Evolutionary conservation across 1,140 invertebrate genomes (phyloP).

Genomic region (Drosophila rhopaloa): DNA sequence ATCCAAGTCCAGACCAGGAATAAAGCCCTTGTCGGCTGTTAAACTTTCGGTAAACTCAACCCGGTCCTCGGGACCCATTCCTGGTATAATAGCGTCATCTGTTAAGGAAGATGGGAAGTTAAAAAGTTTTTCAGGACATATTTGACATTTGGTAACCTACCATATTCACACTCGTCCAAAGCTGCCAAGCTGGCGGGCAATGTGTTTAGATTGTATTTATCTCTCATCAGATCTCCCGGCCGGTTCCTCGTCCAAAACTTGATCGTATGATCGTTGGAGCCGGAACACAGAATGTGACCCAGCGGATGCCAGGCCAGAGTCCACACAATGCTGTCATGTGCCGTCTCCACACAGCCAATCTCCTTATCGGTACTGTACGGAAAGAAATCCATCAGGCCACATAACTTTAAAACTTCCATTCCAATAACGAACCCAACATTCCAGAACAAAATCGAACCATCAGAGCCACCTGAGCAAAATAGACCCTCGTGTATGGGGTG

Average conservation of each 20-base stretch:
- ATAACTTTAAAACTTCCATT: background rate
- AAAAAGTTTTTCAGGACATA: too few species aligned
- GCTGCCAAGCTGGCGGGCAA: slow-evolving; percentile 90
- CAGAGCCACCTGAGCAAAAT: slow-evolving; percentile 98
- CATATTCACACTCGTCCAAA: slow-evolving; percentile 90
- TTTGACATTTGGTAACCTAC: slow-evolving; percentile 70
- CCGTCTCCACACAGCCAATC: slow-evolving; percentile 98
- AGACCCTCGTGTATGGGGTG: slow-evolving; percentile 98
- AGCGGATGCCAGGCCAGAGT: slow-evolving; percentile 99
- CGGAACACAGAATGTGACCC: slow-evolving; percentile 98
- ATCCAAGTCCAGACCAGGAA: slow-evolving; percentile 95
- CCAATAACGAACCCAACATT: slow-evolving; percentile 92
- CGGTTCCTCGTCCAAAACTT: slow-evolving; percentile 99
- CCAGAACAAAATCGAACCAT: slow-evolving; percentile 99
- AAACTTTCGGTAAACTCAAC: slow-evolving; percentile 87
- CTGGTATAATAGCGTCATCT: slow-evolving; percentile 94
- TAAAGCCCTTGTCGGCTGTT: slow-evolving; percentile 87
- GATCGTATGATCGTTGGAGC: slow-evolving; percentile 98
- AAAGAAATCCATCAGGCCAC: background rate
- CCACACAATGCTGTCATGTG: slow-evolving; percentile 99
- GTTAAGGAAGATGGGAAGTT: slow-evolving; percentile 6
- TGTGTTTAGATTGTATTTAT: slow-evolving; percentile 98
- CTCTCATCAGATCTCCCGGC: slow-evolving; percentile 98
- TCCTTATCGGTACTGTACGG: slow-evolving; percentile 95
- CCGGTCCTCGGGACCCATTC: slow-evolving; percentile 94